These are phyloP conservation scores for Cavia porcellus DNA, from an alignment of 2,113 vertebrate species.

Conservation along the genomic window DNA sequence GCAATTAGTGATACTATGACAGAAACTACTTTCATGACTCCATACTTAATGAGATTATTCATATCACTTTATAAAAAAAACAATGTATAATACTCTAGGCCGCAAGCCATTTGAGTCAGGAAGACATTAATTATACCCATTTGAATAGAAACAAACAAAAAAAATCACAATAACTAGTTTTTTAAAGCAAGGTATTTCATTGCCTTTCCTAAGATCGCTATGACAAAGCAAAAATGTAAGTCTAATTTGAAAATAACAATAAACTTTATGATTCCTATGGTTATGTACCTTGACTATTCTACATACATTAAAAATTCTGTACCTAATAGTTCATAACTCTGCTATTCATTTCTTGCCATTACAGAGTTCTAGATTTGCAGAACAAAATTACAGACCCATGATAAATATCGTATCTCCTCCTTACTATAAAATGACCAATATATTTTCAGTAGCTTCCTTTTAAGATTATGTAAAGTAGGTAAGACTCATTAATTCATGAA, in stretches of 20 bases:
- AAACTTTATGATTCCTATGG: neutral
- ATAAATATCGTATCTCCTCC: neutral
- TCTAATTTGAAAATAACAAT: slow-evolving; percentile 23
- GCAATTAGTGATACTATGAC: slow-evolving; percentile 51
- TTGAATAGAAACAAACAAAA: neutral
- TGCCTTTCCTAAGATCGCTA: neutral
- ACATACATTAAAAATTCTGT: neutral
- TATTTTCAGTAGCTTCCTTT: slow-evolving; percentile 28
- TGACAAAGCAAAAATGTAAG: neutral
- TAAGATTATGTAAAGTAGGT: neutral
- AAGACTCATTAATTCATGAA: neutral
- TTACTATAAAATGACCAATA: slow-evolving; percentile 12
- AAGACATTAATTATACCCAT: slow-evolving; percentile 22
- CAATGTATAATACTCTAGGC: slow-evolving; percentile 50
- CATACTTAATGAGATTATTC: slow-evolving; percentile 77
- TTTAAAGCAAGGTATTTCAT: slow-evolving; percentile 47
- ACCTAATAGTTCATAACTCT: neutral
- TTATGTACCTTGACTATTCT: neutral
- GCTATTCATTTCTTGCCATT: neutral
- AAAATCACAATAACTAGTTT: neutral
- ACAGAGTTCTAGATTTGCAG: neutral
- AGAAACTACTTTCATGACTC: slow-evolving; percentile 75
- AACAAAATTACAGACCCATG: neutral
- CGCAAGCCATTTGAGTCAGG: slow-evolving; percentile 45
- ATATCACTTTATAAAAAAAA: slow-evolving; percentile 62